Evolutionary conservation across 2,888 invertebrate genomes (phyloP).

Genomic region (Agrotis exclamationis): DNA sequence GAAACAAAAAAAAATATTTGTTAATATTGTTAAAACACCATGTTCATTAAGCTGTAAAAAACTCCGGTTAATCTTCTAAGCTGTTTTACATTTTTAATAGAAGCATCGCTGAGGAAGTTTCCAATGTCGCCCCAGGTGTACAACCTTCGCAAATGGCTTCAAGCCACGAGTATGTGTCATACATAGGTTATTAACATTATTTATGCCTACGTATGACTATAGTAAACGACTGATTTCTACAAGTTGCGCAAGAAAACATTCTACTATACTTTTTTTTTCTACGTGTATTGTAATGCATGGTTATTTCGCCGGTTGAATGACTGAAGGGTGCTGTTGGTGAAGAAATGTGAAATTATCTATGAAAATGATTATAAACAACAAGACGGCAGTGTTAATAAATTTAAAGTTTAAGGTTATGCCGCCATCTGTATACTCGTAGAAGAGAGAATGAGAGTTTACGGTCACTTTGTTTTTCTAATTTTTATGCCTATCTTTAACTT

Average conservation of each 20-base stretch:
- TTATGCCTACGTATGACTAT: constrained; percentile 6
- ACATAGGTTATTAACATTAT: constrained; percentile 27
- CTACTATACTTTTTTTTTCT: constrained; percentile 27
- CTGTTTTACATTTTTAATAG: constrained; percentile 2
- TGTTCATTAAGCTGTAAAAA: constrained; percentile 3
- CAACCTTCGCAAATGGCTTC: background rate
- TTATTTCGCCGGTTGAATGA: background rate
- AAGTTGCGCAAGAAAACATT: constrained; percentile 36
- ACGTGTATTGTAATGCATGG: background rate
- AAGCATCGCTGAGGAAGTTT: constrained; percentile 18
- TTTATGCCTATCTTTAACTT: no score
- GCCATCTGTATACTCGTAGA: no score
- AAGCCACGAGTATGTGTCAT: constrained; percentile 28
- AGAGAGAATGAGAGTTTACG: no score
- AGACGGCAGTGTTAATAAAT: no score
- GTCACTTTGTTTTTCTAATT: no score
- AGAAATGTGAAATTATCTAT: background rate
- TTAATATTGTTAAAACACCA: constrained; percentile 2
- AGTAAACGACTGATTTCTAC: constrained; percentile 36
- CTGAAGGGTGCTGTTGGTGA: background rate
- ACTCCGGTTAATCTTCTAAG: background rate
- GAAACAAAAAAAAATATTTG: constrained; percentile 59
- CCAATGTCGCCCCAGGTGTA: background rate
- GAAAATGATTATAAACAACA: background rate
- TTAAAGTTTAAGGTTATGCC: background rate